A percentile compares a stretch with the other conserved stretches of the same genome.
phyloP scores from a whole-genome alignment of 2,797 vertebrate genomes.

The Varecia variegata region DNA sequence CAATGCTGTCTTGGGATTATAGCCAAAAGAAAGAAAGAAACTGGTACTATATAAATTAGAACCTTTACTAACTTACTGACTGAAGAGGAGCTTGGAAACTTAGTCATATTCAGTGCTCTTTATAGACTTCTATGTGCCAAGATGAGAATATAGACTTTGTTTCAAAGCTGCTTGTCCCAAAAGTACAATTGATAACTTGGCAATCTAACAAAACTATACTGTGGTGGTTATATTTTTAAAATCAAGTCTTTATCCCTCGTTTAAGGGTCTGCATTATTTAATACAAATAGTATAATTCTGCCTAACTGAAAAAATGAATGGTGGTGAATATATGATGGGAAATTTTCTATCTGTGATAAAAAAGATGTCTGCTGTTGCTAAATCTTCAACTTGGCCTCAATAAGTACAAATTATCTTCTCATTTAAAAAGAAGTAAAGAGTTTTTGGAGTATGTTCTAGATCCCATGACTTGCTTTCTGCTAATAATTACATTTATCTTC shows the following conservation, averaged over 20 bases:
- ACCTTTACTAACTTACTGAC: neutral
- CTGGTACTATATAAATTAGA: neutral
- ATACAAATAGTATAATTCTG: neutral
- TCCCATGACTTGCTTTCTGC: neutral
- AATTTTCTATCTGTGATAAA: constrained; percentile 84
- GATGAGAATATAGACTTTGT: neutral
- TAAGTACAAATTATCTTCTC: constrained; percentile 87
- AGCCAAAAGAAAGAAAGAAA: neutral
- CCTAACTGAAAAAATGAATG: neutral
- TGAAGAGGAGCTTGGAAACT: neutral
- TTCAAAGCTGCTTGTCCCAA: neutral
- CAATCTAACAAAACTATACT: neutral
- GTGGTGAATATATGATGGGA: neutral
- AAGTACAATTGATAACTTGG: neutral
- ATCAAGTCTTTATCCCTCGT: neutral
- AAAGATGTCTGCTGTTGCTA: constrained; percentile 89
- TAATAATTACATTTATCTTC: neutral
- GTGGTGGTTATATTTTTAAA: neutral
- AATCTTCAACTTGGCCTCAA: constrained; percentile 88
- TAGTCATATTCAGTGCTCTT: neutral
- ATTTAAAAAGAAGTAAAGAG: constrained; percentile 63
- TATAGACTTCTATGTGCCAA: neutral
- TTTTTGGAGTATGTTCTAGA: neutral
- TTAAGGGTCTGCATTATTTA: neutral
- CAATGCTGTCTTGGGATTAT: neutral